Conservation (phyloP, 2,113 vertebrate genomes). For the Willisornis vidua region DNA sequence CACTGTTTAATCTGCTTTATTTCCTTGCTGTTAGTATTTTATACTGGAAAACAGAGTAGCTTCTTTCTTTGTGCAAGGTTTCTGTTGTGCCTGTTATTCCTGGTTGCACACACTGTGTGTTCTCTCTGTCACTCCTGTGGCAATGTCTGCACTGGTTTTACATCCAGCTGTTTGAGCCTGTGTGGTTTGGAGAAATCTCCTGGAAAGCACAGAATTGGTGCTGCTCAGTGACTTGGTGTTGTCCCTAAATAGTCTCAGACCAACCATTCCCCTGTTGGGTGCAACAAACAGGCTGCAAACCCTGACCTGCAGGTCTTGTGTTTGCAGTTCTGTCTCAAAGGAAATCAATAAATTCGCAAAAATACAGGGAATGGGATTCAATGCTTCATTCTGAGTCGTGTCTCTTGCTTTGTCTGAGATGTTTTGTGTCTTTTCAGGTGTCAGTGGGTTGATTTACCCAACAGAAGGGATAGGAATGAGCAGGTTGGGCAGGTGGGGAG, state of each 20-base stretch:
- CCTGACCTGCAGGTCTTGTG: neutral
- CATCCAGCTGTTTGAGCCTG: neutral
- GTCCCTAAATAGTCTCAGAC: neutral
- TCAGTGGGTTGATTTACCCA: slow-evolving; percentile 65
- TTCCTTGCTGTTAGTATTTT: neutral
- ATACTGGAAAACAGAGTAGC: neutral
- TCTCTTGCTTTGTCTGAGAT: slow-evolving; percentile 14
- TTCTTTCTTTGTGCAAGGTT: neutral
- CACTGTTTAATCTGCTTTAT: neutral
- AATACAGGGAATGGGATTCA: neutral
- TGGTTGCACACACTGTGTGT: neutral
- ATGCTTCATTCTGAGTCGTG: neutral
- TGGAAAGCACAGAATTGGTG: neutral
- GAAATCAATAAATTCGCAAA: neutral
- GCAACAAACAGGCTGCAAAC: neutral
- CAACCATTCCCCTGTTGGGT: neutral
- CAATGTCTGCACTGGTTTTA: neutral
- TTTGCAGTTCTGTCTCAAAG: neutral
- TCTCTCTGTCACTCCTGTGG: neutral
- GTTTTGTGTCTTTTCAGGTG: slow-evolving; percentile 58
- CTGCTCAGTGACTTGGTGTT: neutral
- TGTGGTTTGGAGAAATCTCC: slow-evolving; percentile 17
- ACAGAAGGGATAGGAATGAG: slow-evolving; percentile 66
- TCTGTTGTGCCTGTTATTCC: neutral
- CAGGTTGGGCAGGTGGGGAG: slow-evolving; percentile 63